A percentile compares a stretch with the other conserved stretches of the same genome.
Evolutionary conservation across 2,113 vertebrate species (phyloP).

Genomic region (Rynchops niger): DNA sequence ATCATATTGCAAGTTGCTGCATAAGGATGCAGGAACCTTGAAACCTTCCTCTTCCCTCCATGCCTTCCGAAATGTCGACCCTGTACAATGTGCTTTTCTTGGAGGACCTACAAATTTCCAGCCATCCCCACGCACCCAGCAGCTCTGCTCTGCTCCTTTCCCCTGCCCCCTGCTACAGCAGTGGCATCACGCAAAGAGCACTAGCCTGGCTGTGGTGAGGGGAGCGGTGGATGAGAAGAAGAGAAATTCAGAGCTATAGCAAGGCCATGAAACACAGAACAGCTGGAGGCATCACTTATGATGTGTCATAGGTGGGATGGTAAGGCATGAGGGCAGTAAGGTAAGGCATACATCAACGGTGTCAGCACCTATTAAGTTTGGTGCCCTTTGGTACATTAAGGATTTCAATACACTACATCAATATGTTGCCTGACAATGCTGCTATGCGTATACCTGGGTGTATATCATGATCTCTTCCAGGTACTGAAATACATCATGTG

Average conservation of each 20-base stretch:
- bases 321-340: not conserved
- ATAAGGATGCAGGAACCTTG: not conserved
- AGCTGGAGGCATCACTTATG: not conserved
- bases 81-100: not conserved
- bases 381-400: not conserved
- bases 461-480: not conserved
- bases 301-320: not conserved
- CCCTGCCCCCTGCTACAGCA: not conserved
- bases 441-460: not conserved
- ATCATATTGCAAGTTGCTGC: not conserved
- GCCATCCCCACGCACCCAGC: fast-evolving
- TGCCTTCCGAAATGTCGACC: not conserved
- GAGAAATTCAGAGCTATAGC: not conserved
- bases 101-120: not conserved
- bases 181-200: not conserved
- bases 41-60: not conserved
- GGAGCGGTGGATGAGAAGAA: not conserved
- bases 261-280: not conserved
- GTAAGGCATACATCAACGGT: not conserved
- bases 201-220: not conserved
- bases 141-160: not conserved
- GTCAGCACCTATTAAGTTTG: not conserved
- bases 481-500: not conserved
- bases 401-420: not conserved
- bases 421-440: not conserved